These are phyloP conservation scores for Tragelaphus eurycerus DNA, from an alignment of 2,797 vertebrate species.

Conservation along the genomic window DNA sequence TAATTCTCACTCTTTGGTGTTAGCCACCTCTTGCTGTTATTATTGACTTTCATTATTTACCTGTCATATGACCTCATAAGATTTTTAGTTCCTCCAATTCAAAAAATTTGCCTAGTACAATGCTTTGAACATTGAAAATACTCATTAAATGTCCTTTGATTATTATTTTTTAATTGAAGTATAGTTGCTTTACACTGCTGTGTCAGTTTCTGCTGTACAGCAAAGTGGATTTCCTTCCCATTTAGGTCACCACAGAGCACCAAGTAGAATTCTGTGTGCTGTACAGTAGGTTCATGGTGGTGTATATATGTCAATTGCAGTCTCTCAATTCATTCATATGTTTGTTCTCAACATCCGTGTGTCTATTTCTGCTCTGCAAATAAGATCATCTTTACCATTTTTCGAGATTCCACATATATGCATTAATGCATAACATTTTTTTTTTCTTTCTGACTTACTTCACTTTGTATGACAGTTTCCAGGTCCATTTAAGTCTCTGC, in stretches of 20 bases:
- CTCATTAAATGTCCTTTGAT: not conserved
- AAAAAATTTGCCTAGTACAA: not conserved
- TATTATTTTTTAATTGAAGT: not conserved
- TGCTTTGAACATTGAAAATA: not conserved
- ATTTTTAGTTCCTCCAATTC: not conserved
- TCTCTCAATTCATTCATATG: not conserved
- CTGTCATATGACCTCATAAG: not conserved
- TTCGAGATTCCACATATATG: not conserved
- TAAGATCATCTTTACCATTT: not conserved
- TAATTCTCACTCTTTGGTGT: not conserved
- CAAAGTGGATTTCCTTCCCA: not conserved
- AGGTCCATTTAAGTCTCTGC: not conserved
- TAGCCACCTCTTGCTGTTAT: not conserved
- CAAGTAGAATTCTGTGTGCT: not conserved
- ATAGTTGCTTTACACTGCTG: not conserved
- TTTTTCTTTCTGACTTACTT: not conserved
- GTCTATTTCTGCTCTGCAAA: not conserved
- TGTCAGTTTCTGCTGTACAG: not conserved
- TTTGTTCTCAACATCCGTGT: not conserved
- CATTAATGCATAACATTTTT: not conserved
- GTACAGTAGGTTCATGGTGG: not conserved
- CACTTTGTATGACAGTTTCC: not conserved
- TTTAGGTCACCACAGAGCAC: not conserved
- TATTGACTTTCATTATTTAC: not conserved
- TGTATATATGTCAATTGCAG: not conserved